Conservation (phyloP, 2,888 invertebrate species). For the Syritta pipiens region DNA sequence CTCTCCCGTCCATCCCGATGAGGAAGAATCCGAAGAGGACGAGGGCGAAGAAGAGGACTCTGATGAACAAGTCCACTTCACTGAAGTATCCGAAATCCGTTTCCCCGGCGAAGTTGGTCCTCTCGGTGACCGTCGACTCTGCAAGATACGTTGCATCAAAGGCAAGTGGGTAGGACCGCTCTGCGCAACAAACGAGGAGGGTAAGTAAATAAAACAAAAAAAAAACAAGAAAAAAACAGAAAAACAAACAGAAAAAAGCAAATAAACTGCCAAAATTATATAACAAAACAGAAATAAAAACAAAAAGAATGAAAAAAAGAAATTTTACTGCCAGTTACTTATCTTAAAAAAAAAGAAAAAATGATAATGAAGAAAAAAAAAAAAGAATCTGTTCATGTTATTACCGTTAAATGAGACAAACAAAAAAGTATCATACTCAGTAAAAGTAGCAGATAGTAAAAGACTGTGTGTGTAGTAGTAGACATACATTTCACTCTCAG, state of each 20-base stretch:
- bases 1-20: constrained; percentile 77
- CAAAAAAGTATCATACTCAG: constrained; percentile 20
- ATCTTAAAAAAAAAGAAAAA: constrained; percentile 28
- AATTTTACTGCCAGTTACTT: constrained; percentile 54
- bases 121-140: constrained; percentile 85
- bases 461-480: no score
- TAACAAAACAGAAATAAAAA: constrained; percentile 33
- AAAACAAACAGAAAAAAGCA: constrained; percentile 42
- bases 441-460: constrained; percentile 42
- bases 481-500: constrained; percentile 37
- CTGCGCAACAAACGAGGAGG: constrained; percentile 86
- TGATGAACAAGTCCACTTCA: constrained; percentile 78
- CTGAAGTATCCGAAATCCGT: constrained; percentile 79
- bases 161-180: constrained; percentile 92
- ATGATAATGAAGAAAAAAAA: constrained; percentile 38
- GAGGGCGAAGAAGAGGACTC: constrained; percentile 78
- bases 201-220: constrained; percentile 80
- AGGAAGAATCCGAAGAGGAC: constrained; percentile 77
- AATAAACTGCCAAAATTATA: constrained; percentile 58
- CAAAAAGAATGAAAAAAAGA: constrained; percentile 33
- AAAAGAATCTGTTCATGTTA: constrained; percentile 61
- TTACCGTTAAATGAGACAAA: constrained; percentile 55
- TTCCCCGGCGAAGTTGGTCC: constrained; percentile 89
- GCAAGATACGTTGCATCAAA: constrained; percentile 91
- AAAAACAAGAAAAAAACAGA: constrained; percentile 40